Conservation (phyloP, 2,888 invertebrate species). For the Phaonia tiefii region DNA sequence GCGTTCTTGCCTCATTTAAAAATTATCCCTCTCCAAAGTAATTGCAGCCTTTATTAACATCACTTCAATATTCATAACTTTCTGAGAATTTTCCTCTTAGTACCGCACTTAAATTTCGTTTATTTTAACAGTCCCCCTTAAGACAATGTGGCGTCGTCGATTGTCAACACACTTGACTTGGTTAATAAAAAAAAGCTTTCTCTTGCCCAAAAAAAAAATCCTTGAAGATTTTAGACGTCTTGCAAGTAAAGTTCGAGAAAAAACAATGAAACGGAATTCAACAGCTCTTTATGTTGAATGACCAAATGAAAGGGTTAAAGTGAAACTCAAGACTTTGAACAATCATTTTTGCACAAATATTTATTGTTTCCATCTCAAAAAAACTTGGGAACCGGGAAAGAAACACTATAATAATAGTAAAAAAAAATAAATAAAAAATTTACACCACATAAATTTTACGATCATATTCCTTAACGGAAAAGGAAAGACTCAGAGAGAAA, state of each 20-base stretch:
- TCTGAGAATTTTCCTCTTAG: constrained; percentile 38
- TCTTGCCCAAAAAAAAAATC: not conserved
- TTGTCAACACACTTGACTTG: constrained; percentile 66
- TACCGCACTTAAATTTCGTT: constrained; percentile 51
- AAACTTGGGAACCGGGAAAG: not conserved
- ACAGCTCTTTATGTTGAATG: constrained; percentile 39
- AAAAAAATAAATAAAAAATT: constrained; percentile 57
- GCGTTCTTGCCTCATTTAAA: not conserved
- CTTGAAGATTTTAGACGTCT: constrained; percentile 17
- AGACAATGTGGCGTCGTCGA: constrained; percentile 67
- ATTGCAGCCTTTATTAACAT: constrained; percentile 22
- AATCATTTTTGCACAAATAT: constrained; percentile 32
- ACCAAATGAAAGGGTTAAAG: constrained; percentile 20
- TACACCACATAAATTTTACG: constrained; percentile 65
- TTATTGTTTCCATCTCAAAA: constrained; percentile 21
- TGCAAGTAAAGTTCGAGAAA: constrained; percentile 53
- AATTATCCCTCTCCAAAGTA: not conserved
- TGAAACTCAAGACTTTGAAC: constrained; percentile 17
- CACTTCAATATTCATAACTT: constrained; percentile 27
- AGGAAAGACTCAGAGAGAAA: not conserved
- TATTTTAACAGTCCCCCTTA: constrained; percentile 65
- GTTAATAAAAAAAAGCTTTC: constrained; percentile 60
- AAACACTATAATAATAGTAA: constrained; percentile 50
- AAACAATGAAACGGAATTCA: constrained; percentile 38
- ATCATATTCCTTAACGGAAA: constrained; percentile 37